A percentile compares a stretch with the other conserved stretches of the same genome.
Evolutionary conservation across 2,113 vertebrate genomes (phyloP).

Genomic region (Phyllopteryx taeniolatus): DNA sequence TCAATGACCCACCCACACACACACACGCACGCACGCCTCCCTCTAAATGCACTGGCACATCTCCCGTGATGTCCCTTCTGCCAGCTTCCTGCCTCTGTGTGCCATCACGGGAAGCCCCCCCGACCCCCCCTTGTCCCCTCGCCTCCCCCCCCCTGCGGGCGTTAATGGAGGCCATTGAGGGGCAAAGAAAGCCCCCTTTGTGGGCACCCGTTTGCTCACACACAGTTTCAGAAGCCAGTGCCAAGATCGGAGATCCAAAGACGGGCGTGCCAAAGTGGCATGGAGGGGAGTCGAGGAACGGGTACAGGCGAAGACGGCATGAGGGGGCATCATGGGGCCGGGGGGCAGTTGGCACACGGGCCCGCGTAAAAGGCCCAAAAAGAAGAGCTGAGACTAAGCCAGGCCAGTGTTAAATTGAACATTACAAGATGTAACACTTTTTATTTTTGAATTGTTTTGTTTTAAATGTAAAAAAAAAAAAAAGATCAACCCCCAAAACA

Average conservation of each 20-base stretch:
- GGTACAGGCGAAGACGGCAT: background rate
- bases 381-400: slow-evolving; percentile 52
- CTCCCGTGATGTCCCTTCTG: slow-evolving; percentile 64
- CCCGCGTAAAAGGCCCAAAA: slow-evolving; percentile 33
- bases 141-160: slow-evolving; percentile 67
- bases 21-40: background rate
- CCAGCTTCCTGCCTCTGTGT: slow-evolving; percentile 77
- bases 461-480: background rate
- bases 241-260: slow-evolving; percentile 76
- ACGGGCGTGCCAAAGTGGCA: slow-evolving; percentile 70
- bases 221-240: slow-evolving; percentile 72
- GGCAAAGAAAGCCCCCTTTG: slow-evolving; percentile 74
- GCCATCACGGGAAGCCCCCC: slow-evolving; percentile 57
- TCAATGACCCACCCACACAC: background rate
- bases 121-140: slow-evolving; percentile 64
- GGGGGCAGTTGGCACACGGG: slow-evolving; percentile 4
- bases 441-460: no score
- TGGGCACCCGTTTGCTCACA: slow-evolving; percentile 76
- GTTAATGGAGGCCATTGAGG: slow-evolving; percentile 78
- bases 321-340: background rate
- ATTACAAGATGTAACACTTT: background rate
- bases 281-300: slow-evolving; percentile 34
- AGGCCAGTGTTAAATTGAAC: background rate
- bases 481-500: no score
- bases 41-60: slow-evolving; percentile 53